Base-by-base conservation (phyloP, 1,140 invertebrate species). In the Sinonovacula constricta region DNA sequence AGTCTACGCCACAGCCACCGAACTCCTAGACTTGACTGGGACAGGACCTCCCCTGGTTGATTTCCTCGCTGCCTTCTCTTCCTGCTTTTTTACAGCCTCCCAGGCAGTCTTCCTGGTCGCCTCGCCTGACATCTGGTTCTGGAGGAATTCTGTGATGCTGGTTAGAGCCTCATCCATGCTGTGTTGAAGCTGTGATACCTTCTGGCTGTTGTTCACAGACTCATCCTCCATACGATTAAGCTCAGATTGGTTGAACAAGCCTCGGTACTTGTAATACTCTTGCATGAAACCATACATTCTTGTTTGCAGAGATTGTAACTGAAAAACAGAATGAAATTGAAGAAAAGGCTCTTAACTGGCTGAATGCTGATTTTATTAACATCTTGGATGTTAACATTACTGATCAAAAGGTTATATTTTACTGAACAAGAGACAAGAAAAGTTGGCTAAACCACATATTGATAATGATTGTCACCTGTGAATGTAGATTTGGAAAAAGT, bases 221-320 rank as follows among this genome's bases (percentile, higher is more conserved):
- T 81, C 81, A 12, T 74, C 75, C 36, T 88, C 83, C 80, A 89
- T 77, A 2, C 83, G 77, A 7, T 66, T 56, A 28, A 88, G 78
- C 60, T 88, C 86, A 0, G 77, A 51, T 39, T 85, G 34, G 39
- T 87, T 87, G 68, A 85, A 88, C 51, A 84, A 59, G 1, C 87
- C 85, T 49, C 85, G 84, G 33, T 83, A 85, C 62, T 86, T 88
- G 74, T 82, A 88, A 59, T 87, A 88, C 53, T 85, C 83, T 18
- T 69, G 34, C 66, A 88, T 81, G 14, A 86, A 86, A 30, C 71
- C 72, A 66, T 89, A 85, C 77, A 89, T 83, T 39, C 82, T 79
- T 39, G 70, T 79, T 75, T 89, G 88, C 31, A 88, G 71, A 34
- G 81, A 76, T 54, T 83, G 81, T 12, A 88, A 68, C 87, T 88